Percentiles rank a stretch among this genome's conserved stretches.
phyloP scores from a whole-genome alignment of 1,140 invertebrate genomes.

The Sitodiplosis mosellana region DNA sequence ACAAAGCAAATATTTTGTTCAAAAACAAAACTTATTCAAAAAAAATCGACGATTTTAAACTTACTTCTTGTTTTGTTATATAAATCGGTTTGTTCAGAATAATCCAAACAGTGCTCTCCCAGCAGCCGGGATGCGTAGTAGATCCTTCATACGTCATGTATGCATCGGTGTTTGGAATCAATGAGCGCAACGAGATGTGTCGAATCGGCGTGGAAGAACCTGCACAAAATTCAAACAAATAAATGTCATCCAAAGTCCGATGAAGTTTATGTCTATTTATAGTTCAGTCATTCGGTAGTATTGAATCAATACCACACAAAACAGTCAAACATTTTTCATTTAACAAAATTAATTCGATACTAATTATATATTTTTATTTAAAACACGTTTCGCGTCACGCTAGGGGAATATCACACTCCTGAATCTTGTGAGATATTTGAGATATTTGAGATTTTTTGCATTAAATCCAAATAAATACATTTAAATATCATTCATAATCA shows the following conservation, averaged over 20 bases:
- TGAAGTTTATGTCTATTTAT: too few species aligned
- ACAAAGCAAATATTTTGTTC: too few species aligned
- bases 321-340: neutral
- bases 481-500: too few species aligned
- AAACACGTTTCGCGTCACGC: too few species aligned
- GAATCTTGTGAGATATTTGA: too few species aligned
- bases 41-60: too few species aligned
- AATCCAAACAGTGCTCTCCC: slow-evolving; percentile 87
- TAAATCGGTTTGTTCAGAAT: slow-evolving; percentile 93
- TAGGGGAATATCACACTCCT: too few species aligned
- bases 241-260: neutral
- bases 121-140: slow-evolving; percentile 83
- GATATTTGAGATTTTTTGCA: too few species aligned
- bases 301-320: neutral
- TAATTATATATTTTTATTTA: too few species aligned
- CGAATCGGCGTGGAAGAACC: slow-evolving; percentile 60
- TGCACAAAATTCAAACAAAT: slow-evolving; percentile 23
- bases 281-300: neutral
- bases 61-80: slow-evolving; percentile 75
- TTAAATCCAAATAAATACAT: too few species aligned
- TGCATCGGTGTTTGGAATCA: slow-evolving; percentile 72
- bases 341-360: too few species aligned
- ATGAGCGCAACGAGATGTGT: slow-evolving; percentile 59
- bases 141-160: slow-evolving; percentile 99
- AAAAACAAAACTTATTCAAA: too few species aligned